Evolutionary conservation across 2,113 vertebrate genomes (phyloP), one percentile per base, ranked within the genome.

Genomic region (Phrynosoma platyrhinos): DNA sequence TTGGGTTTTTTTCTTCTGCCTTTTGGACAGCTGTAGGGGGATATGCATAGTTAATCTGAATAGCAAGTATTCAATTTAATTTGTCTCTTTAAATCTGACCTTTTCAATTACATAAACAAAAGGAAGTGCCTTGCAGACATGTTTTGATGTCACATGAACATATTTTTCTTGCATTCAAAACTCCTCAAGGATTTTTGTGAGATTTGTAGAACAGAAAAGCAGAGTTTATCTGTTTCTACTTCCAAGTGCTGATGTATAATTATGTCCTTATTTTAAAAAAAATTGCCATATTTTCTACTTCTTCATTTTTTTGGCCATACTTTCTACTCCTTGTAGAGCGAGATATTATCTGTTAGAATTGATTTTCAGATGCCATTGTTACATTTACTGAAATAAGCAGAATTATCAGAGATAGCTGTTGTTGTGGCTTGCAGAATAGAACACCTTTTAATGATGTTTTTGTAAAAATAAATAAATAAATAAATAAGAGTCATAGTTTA

Each of bases 61-160:
- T 79, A 81, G 86, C 80, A 91, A 89, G 90, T 93, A 80, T 89
- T 91, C 79, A 0, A 52, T 92, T 93, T 95, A 91, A 92, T 96
- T 90, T 94, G 79, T 91, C 80, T 71, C 87, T 91, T 91, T 92
- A 94, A 94, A 89, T 88, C 90, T 88, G 92, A 95, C 92, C 94
- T 96, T 95, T 94, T 87, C 76, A 90, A 0, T 93, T 91, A 91
- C 82, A 86, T 90, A 85, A 92, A 94, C 89, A 90, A 92, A 92
- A 94, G 92, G 86, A 84, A 77, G 89, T 84, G 85, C 42, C 86
- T 64, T 78, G 71, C 1, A 64, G 62, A 58, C 74, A 82, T 53
- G 36, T 81, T 25, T 1, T 85, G 78, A 77, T 89, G 52, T 95
- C 91, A 71, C 66, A 0, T 69, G 93, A 16, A 79, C 87, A 90